Evolutionary conservation across 35 echinoderm and acorn worm genomes (phyloP).

Genomic region (Apostichopus parvimensis): DNA sequence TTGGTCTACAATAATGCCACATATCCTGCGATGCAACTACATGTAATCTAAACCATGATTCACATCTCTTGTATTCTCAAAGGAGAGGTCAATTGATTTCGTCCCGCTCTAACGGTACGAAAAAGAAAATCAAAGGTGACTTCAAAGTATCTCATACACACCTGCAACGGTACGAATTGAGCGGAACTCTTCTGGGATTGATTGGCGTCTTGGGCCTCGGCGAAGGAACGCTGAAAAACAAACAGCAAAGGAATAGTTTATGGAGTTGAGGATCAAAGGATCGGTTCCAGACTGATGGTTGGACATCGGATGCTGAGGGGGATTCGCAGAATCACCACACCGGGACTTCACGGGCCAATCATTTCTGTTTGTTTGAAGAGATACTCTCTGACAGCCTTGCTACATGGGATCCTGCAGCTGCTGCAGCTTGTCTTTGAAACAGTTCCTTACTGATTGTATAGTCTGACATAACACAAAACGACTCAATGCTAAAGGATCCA

Average conservation of each 20-base stretch:
- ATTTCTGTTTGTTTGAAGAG: background rate
- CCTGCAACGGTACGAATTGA: conserved; percentile 22
- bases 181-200: conserved; percentile 20
- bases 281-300: background rate
- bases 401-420: background rate
- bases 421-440: background rate
- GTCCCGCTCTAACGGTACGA: too few relatives aligned
- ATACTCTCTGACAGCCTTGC: too few relatives aligned
- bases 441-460: too few relatives aligned
- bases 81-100: background rate
- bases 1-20: too few relatives aligned
- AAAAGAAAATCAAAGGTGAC: too few relatives aligned
- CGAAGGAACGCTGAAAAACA: background rate
- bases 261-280: background rate
- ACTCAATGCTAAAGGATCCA: too few relatives aligned
- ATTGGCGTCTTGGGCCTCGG: background rate
- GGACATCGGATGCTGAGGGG: background rate
- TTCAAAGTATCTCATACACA: background rate
- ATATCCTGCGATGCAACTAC: too few relatives aligned
- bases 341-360: background rate
- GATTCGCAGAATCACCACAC: background rate
- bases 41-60: too few relatives aligned
- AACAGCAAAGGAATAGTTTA: too few relatives aligned
- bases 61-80: background rate
- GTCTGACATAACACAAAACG: too few relatives aligned